Evolutionary conservation across 2,888 invertebrate genomes (phyloP), one percentile per base, ranked within the genome.

Genomic region (Epirrita christyi): DNA sequence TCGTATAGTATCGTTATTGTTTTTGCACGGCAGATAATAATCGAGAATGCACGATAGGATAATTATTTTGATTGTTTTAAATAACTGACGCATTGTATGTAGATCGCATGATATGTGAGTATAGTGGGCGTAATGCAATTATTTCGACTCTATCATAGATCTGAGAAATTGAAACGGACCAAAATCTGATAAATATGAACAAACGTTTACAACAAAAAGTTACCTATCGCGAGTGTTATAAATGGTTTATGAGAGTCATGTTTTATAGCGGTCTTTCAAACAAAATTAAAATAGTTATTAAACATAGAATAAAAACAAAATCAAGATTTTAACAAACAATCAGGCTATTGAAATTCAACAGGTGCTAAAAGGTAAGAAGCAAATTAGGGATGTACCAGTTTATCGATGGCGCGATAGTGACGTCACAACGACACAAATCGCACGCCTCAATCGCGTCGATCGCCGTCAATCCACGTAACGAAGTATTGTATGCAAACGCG

Each of bases 401-500:
- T 45, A 58, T 49, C 53, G 54, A 59, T 58, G 44, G 13, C 27
- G 27, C 53, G 65, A 66, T 59, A 51, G 63, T 56, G 71, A 68
- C 67, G 73, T 72, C 76, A 73, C 67, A 48, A 64, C 70, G 72
- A 72, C 78, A 68, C 74, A 71, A 72, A 72, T 70, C 76, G 73
- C 78, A 72, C 75, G 80, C 85, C 83, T 85, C 86, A 80, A 72
- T 75, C 79, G 73, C 65, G 63, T 50, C 65, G 70, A 59, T 59
- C 55, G 59, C 59, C 47, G 59, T 59, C 63, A 55, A 59, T 73
- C 83, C 85, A 38, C 45, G 74, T 85, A 85, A 86, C 86, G 85
- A 86, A 75, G 80, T 78, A 89, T 89, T 89, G 89, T 89, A 89
- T 89, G 88, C 86, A 86, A 88, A 89, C 59, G 40, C 52, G 21